Conservation (phyloP, 2,797 vertebrate species). For the Neomorphus geoffroyi region DNA sequence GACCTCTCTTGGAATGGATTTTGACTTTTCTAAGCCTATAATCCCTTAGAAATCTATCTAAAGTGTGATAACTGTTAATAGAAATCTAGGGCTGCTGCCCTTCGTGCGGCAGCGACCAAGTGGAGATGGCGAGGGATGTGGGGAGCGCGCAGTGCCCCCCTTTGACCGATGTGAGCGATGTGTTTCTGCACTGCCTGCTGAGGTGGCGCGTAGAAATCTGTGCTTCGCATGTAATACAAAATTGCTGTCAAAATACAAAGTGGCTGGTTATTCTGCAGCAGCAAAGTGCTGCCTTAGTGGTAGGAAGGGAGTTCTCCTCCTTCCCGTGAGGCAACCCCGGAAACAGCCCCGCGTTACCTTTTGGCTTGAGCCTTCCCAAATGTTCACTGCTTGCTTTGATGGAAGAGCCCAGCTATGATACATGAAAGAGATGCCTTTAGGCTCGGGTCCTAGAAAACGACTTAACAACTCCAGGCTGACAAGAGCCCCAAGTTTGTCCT, state of each 20-base stretch:
- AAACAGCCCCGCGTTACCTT: neutral
- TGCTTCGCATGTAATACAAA: rapidly evolving
- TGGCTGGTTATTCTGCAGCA: neutral
- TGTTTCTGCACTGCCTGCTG: neutral
- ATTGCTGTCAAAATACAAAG: neutral
- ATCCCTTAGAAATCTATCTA: neutral
- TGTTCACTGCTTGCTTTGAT: neutral
- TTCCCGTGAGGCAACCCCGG: neutral
- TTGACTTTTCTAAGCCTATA: neutral
- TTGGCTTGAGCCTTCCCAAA: neutral
- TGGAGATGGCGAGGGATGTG: neutral
- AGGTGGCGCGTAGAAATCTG: neutral
- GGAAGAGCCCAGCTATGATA: neutral
- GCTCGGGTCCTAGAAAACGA: neutral
- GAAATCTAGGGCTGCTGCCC: neutral
- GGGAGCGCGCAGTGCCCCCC: neutral
- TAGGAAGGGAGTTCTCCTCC: neutral
- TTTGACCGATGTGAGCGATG: neutral
- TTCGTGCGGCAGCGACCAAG: rapidly evolving
- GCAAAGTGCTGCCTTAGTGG: neutral
- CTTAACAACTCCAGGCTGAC: neutral
- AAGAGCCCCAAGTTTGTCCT: neutral
- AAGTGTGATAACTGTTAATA: neutral
- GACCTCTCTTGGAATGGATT: neutral
- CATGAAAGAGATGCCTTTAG: neutral